Evolutionary conservation across 2,113 vertebrate genomes (phyloP).

Genomic region (Fregetta grallaria): DNA sequence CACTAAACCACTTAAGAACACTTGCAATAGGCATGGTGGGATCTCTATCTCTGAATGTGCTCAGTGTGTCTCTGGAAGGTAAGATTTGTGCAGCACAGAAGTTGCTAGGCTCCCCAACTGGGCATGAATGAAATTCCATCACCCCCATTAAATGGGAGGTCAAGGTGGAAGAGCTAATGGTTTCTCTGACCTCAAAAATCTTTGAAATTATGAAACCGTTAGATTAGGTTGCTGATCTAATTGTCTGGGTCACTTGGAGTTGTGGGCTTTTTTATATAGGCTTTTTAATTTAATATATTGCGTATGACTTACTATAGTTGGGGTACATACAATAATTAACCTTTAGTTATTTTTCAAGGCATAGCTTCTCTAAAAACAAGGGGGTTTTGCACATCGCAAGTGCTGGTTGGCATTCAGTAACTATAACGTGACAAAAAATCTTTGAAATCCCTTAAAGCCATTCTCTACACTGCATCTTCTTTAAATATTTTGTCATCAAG

Average conservation of each 20-base stretch:
- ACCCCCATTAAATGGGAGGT: conserved; percentile 13
- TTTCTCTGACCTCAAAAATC: conserved; percentile 34
- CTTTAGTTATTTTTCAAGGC: not conserved
- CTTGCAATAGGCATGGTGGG: not conserved
- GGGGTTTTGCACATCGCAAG: not conserved
- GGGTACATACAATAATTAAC: not conserved
- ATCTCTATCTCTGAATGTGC: not conserved
- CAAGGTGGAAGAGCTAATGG: conserved; percentile 37
- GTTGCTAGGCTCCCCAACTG: not conserved
- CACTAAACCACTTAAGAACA: not conserved
- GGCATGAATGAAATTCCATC: conserved; percentile 42
- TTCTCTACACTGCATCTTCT: not conserved
- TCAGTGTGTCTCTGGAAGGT: not conserved
- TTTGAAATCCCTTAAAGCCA: not conserved
- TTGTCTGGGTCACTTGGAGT: not conserved
- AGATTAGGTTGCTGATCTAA: conserved; percentile 22
- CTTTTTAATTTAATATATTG: not conserved
- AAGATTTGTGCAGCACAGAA: not conserved
- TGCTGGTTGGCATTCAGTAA: not conserved
- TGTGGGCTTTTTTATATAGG: not conserved
- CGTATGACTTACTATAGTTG: not conserved
- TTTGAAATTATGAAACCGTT: conserved; percentile 47
- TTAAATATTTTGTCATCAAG: conserved; percentile 39
- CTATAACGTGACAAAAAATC: not conserved
- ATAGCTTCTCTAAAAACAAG: not conserved